Base-by-base conservation (phyloP, 2,797 vertebrate species). In the Discoglossus pictus region DNA sequence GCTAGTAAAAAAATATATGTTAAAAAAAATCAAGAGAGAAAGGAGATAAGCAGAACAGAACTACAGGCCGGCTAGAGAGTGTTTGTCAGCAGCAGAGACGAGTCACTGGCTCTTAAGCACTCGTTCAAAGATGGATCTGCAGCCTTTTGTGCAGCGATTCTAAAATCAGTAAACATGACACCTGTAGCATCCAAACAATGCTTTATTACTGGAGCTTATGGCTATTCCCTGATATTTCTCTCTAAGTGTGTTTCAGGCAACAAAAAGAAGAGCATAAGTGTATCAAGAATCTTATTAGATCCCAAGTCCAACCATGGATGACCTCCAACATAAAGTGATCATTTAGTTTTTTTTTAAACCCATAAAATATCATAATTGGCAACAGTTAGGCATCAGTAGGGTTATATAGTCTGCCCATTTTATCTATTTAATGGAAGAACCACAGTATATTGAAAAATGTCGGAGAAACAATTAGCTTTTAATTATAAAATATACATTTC, bases 11-110 rank as follows among this genome's bases (percentile, higher is more conserved):
- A 62, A 50, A 70, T 48, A 70, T 40, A 56, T 23, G 42, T 56
- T 56, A 52, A 56, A 62, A 62, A 63, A 55, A 70, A 56, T 25
- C 12, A 71, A 70, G 60, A 74, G 67, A 76, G 71, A 74, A 67
- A 43, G 76, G 43, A 75, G 71, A 79, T 80, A 76, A 79, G 58
- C 81, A 76, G 89, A 90, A 88, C 87, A 90, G 88, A 87, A 87
- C 89, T 86, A 88, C 86, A 85, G 89, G 87, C 90, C 92, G 78
- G 89, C 85, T 90, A 88, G 89, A 84, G 86, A 86, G 88, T 90
- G 90, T 91, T 93, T 94, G 89, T 92, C 90, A 92, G 90, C 87
- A 86, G 82, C 87, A 86, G 88, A 89, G 90, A 87, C 78, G 84
- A 89, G 82, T 91, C 87, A 85, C 80, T 78, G 80, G 86, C 86